Percentiles rank a stretch among this genome's conserved stretches.
Conservation (phyloP, 2,797 vertebrate genomes). For the Enteromius paludinosus region DNA sequence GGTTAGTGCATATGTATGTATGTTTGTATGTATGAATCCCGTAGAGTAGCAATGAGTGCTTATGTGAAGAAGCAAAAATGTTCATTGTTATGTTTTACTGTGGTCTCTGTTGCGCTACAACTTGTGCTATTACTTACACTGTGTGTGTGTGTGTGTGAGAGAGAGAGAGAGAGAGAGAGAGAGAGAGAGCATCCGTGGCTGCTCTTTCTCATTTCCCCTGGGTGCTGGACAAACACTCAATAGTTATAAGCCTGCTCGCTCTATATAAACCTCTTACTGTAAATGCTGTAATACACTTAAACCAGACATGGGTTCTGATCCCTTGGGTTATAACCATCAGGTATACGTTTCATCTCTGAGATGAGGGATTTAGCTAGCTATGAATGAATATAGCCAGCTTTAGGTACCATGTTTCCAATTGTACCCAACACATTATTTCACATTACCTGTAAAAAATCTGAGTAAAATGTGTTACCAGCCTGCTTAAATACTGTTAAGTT, state of each 20-base stretch:
- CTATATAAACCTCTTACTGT: slow-evolving; percentile 52
- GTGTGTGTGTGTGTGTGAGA: slow-evolving; percentile 19
- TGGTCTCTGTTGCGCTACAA: slow-evolving; percentile 4
- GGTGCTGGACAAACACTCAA: slow-evolving; percentile 51
- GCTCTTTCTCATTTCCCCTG: slow-evolving; percentile 54
- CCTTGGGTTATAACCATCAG: slow-evolving; percentile 42
- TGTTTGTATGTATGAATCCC: slow-evolving; percentile 7
- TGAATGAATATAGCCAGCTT: not conserved
- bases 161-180: slow-evolving; percentile 6
- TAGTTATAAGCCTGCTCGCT: slow-evolving; percentile 41
- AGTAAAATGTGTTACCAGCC: not conserved
- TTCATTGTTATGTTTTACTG: slow-evolving; percentile 33
- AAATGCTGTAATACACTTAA: slow-evolving; percentile 46
- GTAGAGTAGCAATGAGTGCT: not conserved
- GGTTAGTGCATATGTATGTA: slow-evolving; percentile 15
- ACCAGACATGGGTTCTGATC: slow-evolving; percentile 29
- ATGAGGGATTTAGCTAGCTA: slow-evolving; percentile 22
- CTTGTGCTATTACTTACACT: slow-evolving; percentile 2
- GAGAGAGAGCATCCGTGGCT: slow-evolving; percentile 23
- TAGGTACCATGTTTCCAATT: not conserved
- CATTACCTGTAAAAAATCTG: not conserved
- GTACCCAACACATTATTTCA: not conserved
- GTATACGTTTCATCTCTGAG: slow-evolving; percentile 31
- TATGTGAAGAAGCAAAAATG: not conserved
- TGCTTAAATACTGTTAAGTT: not conserved